Percentiles rank a stretch among this genome's conserved stretches.
Evolutionary conservation across 2,888 invertebrate genomes (phyloP).

Genomic region (Drosophila pseudotakahashii): DNA sequence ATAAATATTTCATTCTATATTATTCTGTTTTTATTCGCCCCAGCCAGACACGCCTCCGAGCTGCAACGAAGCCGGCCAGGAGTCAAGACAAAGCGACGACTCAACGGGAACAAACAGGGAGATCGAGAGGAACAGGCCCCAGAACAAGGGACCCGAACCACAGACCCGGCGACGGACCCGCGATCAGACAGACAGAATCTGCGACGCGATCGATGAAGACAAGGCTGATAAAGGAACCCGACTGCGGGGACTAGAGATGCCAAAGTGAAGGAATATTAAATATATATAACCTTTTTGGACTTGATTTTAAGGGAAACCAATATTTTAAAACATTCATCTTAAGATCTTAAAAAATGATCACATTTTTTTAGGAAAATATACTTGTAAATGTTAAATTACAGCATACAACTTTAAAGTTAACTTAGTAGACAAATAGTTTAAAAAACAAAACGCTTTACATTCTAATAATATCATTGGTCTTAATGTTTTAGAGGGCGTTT

Average conservation of each 20-base stretch:
- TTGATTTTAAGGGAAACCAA: too few relatives aligned
- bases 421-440: too few relatives aligned
- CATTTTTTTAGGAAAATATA: too few relatives aligned
- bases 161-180: conserved; percentile 8
- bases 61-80: conserved; percentile 18
- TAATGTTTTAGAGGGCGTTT: too few relatives aligned
- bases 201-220: conserved; percentile 62
- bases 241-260: conserved; percentile 6
- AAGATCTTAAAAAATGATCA: too few relatives aligned
- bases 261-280: not conserved
- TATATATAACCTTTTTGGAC: too few relatives aligned
- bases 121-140: conserved; percentile 10
- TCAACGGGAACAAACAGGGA: conserved; percentile 31
- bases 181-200: conserved; percentile 58
- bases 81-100: conserved; percentile 55
- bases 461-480: too few relatives aligned
- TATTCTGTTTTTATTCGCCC: conserved; percentile 55
- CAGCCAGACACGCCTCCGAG: conserved; percentile 60
- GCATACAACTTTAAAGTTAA: not conserved
- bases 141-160: conserved; percentile 18
- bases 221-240: conserved; percentile 42
- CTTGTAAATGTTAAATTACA: too few relatives aligned
- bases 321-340: too few relatives aligned
- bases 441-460: too few relatives aligned
- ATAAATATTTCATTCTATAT: conserved; percentile 78